phyloP scores from a whole-genome alignment of 2,888 invertebrate genomes.

The Drosophila atripex region DNA sequence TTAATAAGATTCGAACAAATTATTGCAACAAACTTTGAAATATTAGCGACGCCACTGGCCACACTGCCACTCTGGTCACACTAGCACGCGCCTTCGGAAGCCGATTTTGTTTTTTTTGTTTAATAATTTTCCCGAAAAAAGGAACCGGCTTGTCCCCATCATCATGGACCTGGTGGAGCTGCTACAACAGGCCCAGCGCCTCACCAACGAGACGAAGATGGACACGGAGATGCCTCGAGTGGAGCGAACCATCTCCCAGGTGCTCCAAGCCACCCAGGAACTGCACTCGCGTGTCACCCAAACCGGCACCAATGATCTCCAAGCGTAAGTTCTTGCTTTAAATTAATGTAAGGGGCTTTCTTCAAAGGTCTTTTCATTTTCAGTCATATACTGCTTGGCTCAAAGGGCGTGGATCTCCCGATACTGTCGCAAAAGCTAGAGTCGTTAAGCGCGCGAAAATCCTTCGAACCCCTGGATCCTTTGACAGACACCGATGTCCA shows the following conservation, averaged over 20 bases:
- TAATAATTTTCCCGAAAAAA: not conserved
- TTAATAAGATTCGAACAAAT: no score
- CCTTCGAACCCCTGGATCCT: conserved; percentile 95
- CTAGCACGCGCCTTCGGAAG: conserved; percentile 13
- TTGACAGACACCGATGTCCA: conserved; percentile 95
- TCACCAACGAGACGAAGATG: conserved; percentile 94
- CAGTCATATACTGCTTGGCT: conserved; percentile 94
- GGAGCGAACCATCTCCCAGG: conserved; percentile 95
- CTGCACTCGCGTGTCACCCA: conserved; percentile 94
- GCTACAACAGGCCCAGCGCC: conserved; percentile 95
- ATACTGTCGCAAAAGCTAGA: conserved; percentile 96
- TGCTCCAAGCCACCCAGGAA: conserved; percentile 95
- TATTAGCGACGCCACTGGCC: not conserved
- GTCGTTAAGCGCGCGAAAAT: conserved; percentile 92
- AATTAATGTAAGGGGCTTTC: not conserved
- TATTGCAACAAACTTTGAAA: not conserved
- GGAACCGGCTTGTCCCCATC: conserved; percentile 4
- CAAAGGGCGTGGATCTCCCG: conserved; percentile 96
- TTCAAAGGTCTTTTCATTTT: no score
- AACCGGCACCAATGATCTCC: conserved; percentile 93
- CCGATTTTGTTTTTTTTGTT: not conserved
- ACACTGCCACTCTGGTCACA: conserved; percentile 13
- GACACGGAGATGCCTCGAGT: conserved; percentile 90
- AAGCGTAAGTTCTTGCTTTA: conserved; percentile 87
- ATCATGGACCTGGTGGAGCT: conserved; percentile 92